These are phyloP conservation scores for Dendroctonus ponderosae DNA, from an alignment of 1,140 invertebrate genomes.

Conservation along the genomic window DNA sequence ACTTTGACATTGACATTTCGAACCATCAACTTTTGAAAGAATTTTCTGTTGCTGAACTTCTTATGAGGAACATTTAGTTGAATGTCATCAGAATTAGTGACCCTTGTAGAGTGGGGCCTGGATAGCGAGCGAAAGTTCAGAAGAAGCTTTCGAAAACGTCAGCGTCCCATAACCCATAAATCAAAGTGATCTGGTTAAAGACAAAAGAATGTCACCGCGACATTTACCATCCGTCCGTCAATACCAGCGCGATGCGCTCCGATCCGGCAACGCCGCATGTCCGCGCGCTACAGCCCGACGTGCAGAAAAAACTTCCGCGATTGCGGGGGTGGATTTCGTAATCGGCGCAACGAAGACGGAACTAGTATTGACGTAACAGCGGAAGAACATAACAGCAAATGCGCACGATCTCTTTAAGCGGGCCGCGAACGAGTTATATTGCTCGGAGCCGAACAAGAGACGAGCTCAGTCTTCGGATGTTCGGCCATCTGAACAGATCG, in stretches of 20 bases:
- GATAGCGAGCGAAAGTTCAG: neutral
- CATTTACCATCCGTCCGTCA: constrained; percentile 23
- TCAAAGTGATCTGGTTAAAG: constrained; percentile 15
- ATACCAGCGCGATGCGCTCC: constrained; percentile 6
- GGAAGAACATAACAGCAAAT: constrained; percentile 23
- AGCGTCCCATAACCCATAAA: constrained; percentile 1
- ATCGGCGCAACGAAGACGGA: constrained; percentile 28
- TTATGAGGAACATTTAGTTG: too few species aligned
- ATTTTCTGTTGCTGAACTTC: too few species aligned
- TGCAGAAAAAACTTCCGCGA: constrained; percentile 31
- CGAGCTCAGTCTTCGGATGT: constrained; percentile 20
- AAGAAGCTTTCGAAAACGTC: neutral
- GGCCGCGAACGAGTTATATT: constrained; percentile 23
- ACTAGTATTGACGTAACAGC: constrained; percentile 34
- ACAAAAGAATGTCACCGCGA: constrained; percentile 32
- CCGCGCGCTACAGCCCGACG: constrained; percentile 15
- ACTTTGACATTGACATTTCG: too few species aligned
- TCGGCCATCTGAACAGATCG: neutral
- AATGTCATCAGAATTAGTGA: too few species aligned
- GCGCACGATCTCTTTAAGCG: constrained; percentile 21
- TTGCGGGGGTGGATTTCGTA: constrained; percentile 33
- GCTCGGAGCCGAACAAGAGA: constrained; percentile 11
- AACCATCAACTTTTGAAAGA: too few species aligned
- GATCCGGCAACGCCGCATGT: constrained; percentile 15
- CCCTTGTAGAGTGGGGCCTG: too few species aligned